Conservation (phyloP, 1,140 invertebrate genomes). For the Pseudomyrmex dendroicus region DNA sequence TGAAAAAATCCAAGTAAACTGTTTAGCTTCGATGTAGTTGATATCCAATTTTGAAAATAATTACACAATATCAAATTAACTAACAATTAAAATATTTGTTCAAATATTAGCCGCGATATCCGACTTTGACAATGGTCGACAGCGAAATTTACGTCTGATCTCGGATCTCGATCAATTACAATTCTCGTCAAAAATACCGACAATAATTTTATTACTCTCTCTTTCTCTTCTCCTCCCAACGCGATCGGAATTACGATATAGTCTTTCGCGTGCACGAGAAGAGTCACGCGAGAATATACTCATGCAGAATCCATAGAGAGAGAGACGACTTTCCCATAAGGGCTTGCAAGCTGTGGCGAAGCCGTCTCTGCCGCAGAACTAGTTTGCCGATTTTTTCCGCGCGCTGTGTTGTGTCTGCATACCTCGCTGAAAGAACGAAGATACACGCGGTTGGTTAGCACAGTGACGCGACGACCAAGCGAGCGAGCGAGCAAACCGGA, state of each 20-base stretch:
- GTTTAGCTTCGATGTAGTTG: background rate
- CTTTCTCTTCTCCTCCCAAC: background rate
- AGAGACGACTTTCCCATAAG: conserved; percentile 16
- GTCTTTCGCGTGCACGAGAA: background rate
- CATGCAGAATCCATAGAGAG: background rate
- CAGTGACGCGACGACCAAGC: background rate
- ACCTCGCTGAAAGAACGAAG: conserved; percentile 38
- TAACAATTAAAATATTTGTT: no score
- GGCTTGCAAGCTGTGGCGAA: background rate
- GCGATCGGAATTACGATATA: background rate
- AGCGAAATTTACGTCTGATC: background rate
- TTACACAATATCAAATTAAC: no score
- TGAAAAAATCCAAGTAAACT: background rate
- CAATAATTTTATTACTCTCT: background rate
- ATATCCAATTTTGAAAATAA: background rate
- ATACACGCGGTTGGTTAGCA: conserved; percentile 8
- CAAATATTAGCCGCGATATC: no score
- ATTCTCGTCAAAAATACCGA: background rate
- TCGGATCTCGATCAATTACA: background rate
- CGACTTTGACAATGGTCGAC: no score
- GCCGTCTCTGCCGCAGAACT: conserved; percentile 47
- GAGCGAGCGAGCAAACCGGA: conserved; percentile 19
- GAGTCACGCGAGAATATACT: background rate
- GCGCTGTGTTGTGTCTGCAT: conserved; percentile 42
- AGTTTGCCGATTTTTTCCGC: conserved; percentile 62